Evolutionary conservation across 2,113 vertebrate genomes (phyloP).

Genomic region (Gallinago jamesoni): DNA sequence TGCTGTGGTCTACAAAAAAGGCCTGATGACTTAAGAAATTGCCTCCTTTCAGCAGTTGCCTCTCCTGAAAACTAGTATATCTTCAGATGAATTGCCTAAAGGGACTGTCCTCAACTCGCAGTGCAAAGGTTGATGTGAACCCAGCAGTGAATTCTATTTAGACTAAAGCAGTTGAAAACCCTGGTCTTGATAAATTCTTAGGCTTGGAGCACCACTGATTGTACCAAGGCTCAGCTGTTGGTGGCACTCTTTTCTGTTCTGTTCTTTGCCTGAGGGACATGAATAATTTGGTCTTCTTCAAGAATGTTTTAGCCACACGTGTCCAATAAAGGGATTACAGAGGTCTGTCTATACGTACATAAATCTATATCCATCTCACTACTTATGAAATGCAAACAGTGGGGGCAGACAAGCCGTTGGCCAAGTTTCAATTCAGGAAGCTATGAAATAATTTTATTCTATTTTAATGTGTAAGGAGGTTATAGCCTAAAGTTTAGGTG

Average conservation of each 20-base stretch:
- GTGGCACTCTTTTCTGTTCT: background rate
- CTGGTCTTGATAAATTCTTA: background rate
- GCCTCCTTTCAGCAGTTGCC: background rate
- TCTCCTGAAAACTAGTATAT: background rate
- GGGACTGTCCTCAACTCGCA: background rate
- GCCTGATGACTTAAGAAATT: background rate
- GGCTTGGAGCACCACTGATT: background rate
- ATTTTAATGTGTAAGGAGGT: background rate
- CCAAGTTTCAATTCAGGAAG: background rate
- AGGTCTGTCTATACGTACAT: too few relatives aligned
- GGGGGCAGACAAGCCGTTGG: background rate
- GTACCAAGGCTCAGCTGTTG: background rate
- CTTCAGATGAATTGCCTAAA: background rate
- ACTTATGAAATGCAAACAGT: background rate
- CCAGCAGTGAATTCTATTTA: background rate
- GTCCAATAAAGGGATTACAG: background rate
- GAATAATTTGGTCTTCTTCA: background rate
- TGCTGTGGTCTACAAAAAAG: background rate
- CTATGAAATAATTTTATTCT: background rate
- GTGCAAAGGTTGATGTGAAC: background rate
- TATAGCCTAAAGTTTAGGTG: background rate
- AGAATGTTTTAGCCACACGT: background rate
- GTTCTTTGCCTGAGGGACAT: fast-evolving
- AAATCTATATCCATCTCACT: too few relatives aligned
- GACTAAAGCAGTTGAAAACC: background rate